A percentile compares a stretch with the other conserved stretches of the same genome.
These are phyloP conservation scores for Hyppa rectilinea DNA, from an alignment of 2,888 invertebrate genomes.

Conservation along the genomic window DNA sequence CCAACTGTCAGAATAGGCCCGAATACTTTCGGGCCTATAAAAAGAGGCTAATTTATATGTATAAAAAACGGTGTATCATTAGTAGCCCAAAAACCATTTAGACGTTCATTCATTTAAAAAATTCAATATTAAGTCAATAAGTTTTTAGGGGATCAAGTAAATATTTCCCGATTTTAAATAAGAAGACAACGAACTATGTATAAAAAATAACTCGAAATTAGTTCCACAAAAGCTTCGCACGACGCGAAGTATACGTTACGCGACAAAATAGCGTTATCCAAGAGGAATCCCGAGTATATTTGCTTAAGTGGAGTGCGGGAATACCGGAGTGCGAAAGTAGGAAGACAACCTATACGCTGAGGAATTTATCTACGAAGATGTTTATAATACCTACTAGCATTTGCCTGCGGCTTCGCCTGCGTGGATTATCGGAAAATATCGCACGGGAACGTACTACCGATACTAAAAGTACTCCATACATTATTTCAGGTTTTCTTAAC, in stretches of 20 bases:
- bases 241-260: constrained; percentile 17
- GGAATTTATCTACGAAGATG: constrained; percentile 32
- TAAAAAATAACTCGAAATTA: constrained; percentile 14
- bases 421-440: not conserved
- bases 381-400: not conserved
- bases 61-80: too few relatives aligned
- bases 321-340: constrained; percentile 30
- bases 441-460: too few relatives aligned
- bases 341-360: constrained; percentile 29
- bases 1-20: too few relatives aligned
- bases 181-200: not conserved
- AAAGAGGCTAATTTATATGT: too few relatives aligned
- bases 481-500: too few relatives aligned
- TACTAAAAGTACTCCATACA: too few relatives aligned
- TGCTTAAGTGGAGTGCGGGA: constrained; percentile 30
- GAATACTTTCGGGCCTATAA: too few relatives aligned
- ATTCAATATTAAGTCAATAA: too few relatives aligned
- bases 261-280: constrained; percentile 41
- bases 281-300: constrained; percentile 42
- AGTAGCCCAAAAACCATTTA: too few relatives aligned
- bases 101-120: too few relatives aligned
- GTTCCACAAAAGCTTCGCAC: not conserved
- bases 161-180: too few relatives aligned
- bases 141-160: too few relatives aligned
- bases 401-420: not conserved